Evolutionary conservation across 2,797 vertebrate species (phyloP).

Genomic region (Toxotes lorentzi): DNA sequence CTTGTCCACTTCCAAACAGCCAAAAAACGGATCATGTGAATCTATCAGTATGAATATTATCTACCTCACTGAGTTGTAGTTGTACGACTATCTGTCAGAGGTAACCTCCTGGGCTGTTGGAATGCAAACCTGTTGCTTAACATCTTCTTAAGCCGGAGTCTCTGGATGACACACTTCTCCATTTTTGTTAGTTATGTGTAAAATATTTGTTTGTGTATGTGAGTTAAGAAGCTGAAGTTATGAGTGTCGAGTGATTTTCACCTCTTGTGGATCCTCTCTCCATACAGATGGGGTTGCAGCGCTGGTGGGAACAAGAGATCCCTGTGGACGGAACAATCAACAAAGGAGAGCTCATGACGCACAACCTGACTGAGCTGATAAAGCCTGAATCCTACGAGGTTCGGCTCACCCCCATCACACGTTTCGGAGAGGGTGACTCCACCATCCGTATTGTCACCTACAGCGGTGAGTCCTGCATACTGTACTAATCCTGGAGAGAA

Average conservation of each 20-base stretch:
- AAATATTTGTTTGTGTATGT: background rate
- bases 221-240: background rate
- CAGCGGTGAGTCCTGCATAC: constrained; percentile 87
- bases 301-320: constrained; percentile 99
- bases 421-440: constrained; percentile 96
- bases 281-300: constrained; percentile 91
- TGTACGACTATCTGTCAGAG: background rate
- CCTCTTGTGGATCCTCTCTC: background rate
- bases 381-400: constrained; percentile 97
- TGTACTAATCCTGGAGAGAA: background rate
- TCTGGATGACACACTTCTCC: background rate
- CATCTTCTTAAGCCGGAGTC: background rate
- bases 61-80: background rate
- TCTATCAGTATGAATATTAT: background rate
- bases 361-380: constrained; percentile 96
- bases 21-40: background rate
- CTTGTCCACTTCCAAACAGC: background rate
- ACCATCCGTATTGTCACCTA: constrained; percentile 96
- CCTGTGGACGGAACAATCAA: constrained; percentile 92
- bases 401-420: constrained; percentile 95
- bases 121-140: background rate
- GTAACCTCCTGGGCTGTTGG: too few relatives aligned
- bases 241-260: background rate
- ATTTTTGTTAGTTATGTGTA: background rate
- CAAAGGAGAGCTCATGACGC: constrained; percentile 95